A percentile compares a stretch with the other conserved stretches of the same genome.
These are phyloP conservation scores for Serranochromis macrocephalus DNA, from an alignment of 2,113 vertebrate species.

Conservation along the genomic window DNA sequence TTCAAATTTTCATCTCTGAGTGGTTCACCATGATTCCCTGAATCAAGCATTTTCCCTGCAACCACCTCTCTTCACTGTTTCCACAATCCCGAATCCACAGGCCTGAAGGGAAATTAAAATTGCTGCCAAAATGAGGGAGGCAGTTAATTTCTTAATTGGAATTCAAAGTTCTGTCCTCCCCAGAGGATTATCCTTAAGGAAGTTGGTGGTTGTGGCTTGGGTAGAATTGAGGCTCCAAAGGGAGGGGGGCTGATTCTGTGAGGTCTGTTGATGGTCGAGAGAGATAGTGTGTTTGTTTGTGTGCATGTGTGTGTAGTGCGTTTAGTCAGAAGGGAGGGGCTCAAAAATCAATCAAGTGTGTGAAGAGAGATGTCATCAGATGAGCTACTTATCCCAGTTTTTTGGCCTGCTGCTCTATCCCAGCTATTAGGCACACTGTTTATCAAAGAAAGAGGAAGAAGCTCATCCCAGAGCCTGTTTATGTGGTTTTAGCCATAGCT, in stretches of 20 bases:
- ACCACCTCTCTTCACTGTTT: conserved; percentile 7
- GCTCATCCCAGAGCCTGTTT: conserved; percentile 25
- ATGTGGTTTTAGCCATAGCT: conserved; percentile 37
- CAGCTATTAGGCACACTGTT: conserved; percentile 24
- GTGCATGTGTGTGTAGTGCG: not conserved
- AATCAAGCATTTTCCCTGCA: not conserved
- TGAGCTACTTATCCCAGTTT: conserved; percentile 15
- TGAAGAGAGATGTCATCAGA: conserved; percentile 37
- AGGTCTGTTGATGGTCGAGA: conserved; percentile 38
- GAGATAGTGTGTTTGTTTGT: conserved; percentile 15
- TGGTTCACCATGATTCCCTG: not conserved
- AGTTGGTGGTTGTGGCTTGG: conserved; percentile 50
- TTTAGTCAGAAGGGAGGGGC: not conserved
- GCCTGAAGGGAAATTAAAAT: conserved; percentile 30
- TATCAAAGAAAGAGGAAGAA: conserved; percentile 17
- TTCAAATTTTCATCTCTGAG: not conserved
- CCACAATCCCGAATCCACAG: conserved; percentile 35
- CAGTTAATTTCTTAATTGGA: conserved; percentile 58
- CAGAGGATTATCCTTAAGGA: conserved; percentile 44
- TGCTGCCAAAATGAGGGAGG: conserved; percentile 45
- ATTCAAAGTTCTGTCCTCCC: conserved; percentile 44
- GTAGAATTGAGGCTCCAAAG: conserved; percentile 9
- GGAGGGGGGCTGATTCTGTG: conserved; percentile 23
- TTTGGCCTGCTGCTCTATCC: conserved; percentile 5
- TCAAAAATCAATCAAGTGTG: conserved; percentile 32